These are phyloP conservation scores for Acomys russatus DNA, from an alignment of 2,797 vertebrate genomes.

Conservation along the genomic window DNA sequence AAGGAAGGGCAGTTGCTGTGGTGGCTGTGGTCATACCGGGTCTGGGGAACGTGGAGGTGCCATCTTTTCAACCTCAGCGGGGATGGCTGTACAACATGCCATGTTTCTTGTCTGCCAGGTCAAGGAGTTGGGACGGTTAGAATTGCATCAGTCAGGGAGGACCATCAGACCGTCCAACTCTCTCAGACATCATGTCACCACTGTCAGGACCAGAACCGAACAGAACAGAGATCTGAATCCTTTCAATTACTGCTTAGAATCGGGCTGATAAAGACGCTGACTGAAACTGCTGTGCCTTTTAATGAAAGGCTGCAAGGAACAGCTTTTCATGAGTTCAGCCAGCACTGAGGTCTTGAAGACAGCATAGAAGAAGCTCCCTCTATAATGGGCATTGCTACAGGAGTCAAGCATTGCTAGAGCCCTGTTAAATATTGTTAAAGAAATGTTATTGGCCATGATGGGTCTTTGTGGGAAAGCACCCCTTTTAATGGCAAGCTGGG, in stretches of 20 bases:
- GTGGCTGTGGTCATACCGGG: background rate
- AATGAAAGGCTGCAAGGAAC: background rate
- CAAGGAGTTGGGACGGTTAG: background rate
- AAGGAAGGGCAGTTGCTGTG: background rate
- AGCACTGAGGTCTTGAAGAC: background rate
- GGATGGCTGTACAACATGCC: background rate
- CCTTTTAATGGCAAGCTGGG: background rate
- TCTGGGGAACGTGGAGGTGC: background rate
- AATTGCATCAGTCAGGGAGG: background rate
- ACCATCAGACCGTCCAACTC: background rate
- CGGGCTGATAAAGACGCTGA: background rate
- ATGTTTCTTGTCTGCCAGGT: slow-evolving; percentile 8
- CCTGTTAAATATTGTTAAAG: background rate
- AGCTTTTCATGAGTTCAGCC: background rate
- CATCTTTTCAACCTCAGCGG: background rate
- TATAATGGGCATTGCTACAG: background rate
- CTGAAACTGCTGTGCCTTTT: background rate
- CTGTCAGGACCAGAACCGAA: background rate
- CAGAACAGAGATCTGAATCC: background rate
- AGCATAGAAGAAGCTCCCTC: background rate
- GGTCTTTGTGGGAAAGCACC: background rate
- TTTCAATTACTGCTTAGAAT: background rate
- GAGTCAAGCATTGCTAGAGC: background rate
- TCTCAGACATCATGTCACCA: background rate
- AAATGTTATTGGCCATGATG: background rate